These are phyloP conservation scores for Lutjanus argentimaculatus DNA, from an alignment of 2,797 vertebrate species.

Conservation along the genomic window DNA sequence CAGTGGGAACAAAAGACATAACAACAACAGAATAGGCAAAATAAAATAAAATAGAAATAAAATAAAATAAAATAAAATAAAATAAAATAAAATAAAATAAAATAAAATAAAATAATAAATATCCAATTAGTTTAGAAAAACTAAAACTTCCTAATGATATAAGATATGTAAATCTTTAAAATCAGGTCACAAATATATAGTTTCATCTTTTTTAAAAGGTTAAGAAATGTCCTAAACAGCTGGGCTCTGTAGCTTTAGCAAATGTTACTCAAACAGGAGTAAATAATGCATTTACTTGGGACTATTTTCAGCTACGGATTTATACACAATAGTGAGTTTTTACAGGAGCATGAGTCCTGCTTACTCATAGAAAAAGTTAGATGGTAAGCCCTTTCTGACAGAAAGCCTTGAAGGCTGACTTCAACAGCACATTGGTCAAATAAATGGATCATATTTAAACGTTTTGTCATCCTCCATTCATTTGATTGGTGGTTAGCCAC, in stretches of 20 bases:
- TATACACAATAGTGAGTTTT: constrained; percentile 10
- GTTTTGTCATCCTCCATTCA: no score
- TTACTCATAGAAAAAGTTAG: no score
- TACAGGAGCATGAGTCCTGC: background rate
- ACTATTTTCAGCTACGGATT: constrained; percentile 17
- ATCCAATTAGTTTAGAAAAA: no score
- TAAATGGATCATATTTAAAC: no score
- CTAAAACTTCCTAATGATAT: background rate
- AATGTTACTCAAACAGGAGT: background rate
- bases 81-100: no score
- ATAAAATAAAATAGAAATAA: no score
- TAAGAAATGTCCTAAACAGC: background rate
- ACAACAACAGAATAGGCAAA: no score
- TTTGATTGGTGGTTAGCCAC: no score
- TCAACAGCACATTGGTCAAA: no score
- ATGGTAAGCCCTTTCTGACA: background rate
- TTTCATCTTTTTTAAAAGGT: background rate
- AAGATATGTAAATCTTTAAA: background rate
- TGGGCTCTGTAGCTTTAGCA: background rate
- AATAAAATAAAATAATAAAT: no score
- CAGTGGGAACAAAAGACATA: no score
- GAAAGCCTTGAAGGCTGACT: background rate
- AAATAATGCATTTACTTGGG: background rate
- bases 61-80: no score
- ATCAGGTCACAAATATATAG: background rate